Percentiles rank a stretch among this genome's conserved stretches.
Evolutionary conservation across 2,888 invertebrate species (phyloP).

Genomic region (Ectobius pallidus): DNA sequence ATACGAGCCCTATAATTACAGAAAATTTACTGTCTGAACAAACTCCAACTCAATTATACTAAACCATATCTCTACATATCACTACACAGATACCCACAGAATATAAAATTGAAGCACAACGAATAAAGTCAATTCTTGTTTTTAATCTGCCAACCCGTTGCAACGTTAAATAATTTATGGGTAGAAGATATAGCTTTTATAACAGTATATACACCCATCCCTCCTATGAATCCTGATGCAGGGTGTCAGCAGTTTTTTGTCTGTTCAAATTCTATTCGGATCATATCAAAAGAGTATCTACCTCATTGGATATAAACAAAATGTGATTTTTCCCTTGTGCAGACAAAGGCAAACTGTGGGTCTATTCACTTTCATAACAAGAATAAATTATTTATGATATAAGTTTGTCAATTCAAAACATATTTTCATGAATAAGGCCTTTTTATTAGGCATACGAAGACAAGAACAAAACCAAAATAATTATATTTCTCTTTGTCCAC

Average conservation of each 20-base stretch:
- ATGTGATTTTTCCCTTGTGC: too few relatives aligned
- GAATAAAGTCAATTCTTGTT: background rate
- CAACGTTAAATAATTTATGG: background rate
- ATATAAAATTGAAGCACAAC: background rate
- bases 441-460: too few relatives aligned
- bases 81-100: background rate
- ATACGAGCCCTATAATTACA: background rate
- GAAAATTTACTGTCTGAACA: background rate
- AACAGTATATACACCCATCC: background rate
- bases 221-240: background rate
- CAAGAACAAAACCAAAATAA: too few relatives aligned
- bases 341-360: too few relatives aligned
- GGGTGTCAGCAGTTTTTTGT: background rate
- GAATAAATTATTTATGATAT: too few relatives aligned
- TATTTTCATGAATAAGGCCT: too few relatives aligned
- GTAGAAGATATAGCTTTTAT: constrained; percentile 4
- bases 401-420: too few relatives aligned
- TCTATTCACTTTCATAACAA: too few relatives aligned
- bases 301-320: too few relatives aligned
- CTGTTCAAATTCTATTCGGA: too few relatives aligned
- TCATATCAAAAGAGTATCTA: too few relatives aligned
- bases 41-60: background rate
- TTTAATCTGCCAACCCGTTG: background rate
- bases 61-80: background rate
- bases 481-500: too few relatives aligned